A percentile compares a stretch with the other conserved stretches of the same genome.
Evolutionary conservation across 2,797 vertebrate species (phyloP).

Genomic region (Babyrousa celebensis): DNA sequence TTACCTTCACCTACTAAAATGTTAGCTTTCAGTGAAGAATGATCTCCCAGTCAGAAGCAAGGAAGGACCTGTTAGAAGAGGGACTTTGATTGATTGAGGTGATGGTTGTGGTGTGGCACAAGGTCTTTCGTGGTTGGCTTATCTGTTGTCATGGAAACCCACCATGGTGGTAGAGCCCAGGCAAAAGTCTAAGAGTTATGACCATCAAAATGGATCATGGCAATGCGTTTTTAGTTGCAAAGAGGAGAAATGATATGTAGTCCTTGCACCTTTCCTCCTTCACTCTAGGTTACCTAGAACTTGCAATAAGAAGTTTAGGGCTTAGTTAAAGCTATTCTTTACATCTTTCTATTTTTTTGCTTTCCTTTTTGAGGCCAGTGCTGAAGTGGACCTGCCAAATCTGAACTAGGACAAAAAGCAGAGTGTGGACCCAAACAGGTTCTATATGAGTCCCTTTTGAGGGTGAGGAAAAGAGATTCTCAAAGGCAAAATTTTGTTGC

Average conservation of each 20-base stretch:
- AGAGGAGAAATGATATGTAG: slow-evolving; percentile 37
- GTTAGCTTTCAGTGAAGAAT: slow-evolving; percentile 45
- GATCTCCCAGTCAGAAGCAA: background rate
- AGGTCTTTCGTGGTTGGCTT: background rate
- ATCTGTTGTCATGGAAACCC: slow-evolving; percentile 38
- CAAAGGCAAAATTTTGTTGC: background rate
- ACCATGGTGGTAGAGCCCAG: background rate
- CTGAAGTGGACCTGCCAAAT: slow-evolving; percentile 73
- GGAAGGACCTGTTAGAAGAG: background rate
- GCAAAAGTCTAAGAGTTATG: slow-evolving; percentile 41
- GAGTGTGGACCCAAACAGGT: slow-evolving; percentile 50
- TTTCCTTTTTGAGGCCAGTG: slow-evolving; percentile 74
- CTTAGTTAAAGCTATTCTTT: slow-evolving; percentile 63
- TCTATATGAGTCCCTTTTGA: background rate
- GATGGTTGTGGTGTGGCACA: slow-evolving; percentile 45
- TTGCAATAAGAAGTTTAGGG: slow-evolving; percentile 69
- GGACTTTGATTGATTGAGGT: background rate
- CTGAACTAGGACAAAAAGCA: slow-evolving; percentile 79
- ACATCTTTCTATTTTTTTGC: slow-evolving; percentile 1
- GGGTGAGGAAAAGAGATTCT: slow-evolving; percentile 67
- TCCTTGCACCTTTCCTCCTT: slow-evolving; percentile 58
- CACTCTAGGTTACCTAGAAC: slow-evolving; percentile 39
- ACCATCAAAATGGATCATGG: slow-evolving; percentile 80
- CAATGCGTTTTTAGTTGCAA: slow-evolving; percentile 8
- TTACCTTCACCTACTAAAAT: background rate